Conservation (phyloP, 2,113 vertebrate species). For the Leptobrachium leishanense region DNA sequence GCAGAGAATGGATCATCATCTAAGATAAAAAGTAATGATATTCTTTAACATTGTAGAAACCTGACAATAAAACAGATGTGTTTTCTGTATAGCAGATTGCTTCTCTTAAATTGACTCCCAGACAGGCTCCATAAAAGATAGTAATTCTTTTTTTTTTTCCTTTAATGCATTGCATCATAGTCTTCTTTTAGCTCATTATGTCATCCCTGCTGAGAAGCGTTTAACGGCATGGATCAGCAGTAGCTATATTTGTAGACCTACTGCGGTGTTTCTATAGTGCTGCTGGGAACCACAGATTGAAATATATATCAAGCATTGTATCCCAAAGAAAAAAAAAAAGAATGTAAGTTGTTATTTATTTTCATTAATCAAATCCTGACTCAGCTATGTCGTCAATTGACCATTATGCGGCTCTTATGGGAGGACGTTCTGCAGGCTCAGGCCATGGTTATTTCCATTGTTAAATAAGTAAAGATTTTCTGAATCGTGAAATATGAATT, state of each 20-base stretch:
- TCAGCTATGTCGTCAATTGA: neutral
- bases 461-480: no score
- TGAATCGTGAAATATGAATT: no score
- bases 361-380: slow-evolving; percentile 63
- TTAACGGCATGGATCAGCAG: slow-evolving; percentile 74
- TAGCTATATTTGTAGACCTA: slow-evolving; percentile 71
- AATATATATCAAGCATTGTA: slow-evolving; percentile 69
- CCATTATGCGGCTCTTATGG: neutral
- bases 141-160: slow-evolving; percentile 66
- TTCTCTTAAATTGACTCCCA: slow-evolving; percentile 46
- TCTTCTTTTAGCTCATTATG: slow-evolving; percentile 83
- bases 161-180: slow-evolving; percentile 75
- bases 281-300: slow-evolving; percentile 75
- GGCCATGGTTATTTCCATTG: no score
- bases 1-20: slow-evolving; percentile 1
- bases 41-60: slow-evolving; percentile 24
- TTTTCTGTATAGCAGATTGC: slow-evolving; percentile 25
- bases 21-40: slow-evolving; percentile 25
- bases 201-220: slow-evolving; percentile 79
- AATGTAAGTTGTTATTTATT: slow-evolving; percentile 59
- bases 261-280: slow-evolving; percentile 74
- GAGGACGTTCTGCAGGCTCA: no score
- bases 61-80: slow-evolving; percentile 30
- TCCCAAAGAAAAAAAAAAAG: slow-evolving; percentile 62
- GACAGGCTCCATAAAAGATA: slow-evolving; percentile 67